These are phyloP conservation scores for Phymanthus crucifer DNA, from an alignment of 92 coral and sea anemone species.

Conservation along the genomic window DNA sequence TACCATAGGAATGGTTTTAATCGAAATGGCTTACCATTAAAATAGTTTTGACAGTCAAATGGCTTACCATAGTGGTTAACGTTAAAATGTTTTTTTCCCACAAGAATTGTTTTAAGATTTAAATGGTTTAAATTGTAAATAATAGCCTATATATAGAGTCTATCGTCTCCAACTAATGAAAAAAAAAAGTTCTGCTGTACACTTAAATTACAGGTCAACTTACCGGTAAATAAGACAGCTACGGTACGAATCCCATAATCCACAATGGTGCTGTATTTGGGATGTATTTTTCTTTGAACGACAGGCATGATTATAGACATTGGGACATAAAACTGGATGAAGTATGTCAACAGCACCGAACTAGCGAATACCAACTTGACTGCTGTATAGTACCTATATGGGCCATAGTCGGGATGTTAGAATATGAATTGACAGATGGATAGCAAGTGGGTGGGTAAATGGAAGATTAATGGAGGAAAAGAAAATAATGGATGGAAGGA, in stretches of 20 bases:
- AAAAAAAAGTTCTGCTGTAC: too few species aligned
- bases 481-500: neutral
- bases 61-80: too few species aligned
- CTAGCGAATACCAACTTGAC: constrained; percentile 72
- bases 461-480: too few species aligned
- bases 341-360: constrained; percentile 79
- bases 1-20: too few species aligned
- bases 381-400: constrained; percentile 72
- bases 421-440: neutral
- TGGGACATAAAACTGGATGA: constrained; percentile 94
- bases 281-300: constrained; percentile 60
- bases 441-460: neutral
- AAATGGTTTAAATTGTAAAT: too few species aligned
- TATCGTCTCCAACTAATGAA: too few species aligned
- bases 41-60: too few species aligned
- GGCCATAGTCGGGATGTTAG: neutral
- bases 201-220: constrained; percentile 17
- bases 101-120: too few species aligned
- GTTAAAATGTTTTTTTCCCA: too few species aligned
- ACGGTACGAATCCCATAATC: constrained; percentile 71
- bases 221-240: constrained; percentile 80
- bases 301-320: constrained; percentile 77
- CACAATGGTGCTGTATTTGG: constrained; percentile 41
- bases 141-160: too few species aligned
- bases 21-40: neutral